phyloP scores from a whole-genome alignment of 2,888 invertebrate genomes.

The Autographa gamma region DNA sequence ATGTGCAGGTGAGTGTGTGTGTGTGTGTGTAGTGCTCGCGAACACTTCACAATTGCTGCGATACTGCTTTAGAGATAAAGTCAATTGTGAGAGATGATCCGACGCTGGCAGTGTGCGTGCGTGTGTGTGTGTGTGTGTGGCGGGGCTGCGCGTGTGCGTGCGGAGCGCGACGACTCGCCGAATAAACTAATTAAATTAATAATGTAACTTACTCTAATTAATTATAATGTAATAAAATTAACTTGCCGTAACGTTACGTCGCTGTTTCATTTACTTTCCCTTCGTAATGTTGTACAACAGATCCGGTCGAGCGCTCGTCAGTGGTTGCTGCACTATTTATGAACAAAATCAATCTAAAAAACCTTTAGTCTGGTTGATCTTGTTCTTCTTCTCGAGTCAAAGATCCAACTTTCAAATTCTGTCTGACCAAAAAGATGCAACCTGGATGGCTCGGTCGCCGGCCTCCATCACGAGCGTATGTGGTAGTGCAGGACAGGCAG shows the following conservation, averaged over 20 bases:
- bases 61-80: not conserved
- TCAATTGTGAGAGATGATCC: not conserved
- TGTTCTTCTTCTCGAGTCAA: no score
- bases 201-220: constrained; percentile 50
- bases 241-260: constrained; percentile 67
- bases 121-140: not conserved
- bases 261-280: constrained; percentile 40
- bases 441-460: no score
- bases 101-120: not conserved
- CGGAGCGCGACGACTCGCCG: constrained; percentile 17
- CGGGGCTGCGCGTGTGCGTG: not conserved
- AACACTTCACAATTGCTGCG: not conserved
- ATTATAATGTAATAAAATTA: constrained; percentile 69
- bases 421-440: no score
- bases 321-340: no score
- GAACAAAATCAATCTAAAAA: no score
- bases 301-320: not conserved
- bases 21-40: not conserved
- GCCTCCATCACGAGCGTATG: no score
- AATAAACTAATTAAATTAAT: constrained; percentile 48
- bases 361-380: no score
- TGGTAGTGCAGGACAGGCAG: no score
- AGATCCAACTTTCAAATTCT: no score
- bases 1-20: not conserved
- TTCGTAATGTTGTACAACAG: not conserved